Evolutionary conservation across 1,140 invertebrate species (phyloP).

Genomic region (Charaxes varanes): DNA sequence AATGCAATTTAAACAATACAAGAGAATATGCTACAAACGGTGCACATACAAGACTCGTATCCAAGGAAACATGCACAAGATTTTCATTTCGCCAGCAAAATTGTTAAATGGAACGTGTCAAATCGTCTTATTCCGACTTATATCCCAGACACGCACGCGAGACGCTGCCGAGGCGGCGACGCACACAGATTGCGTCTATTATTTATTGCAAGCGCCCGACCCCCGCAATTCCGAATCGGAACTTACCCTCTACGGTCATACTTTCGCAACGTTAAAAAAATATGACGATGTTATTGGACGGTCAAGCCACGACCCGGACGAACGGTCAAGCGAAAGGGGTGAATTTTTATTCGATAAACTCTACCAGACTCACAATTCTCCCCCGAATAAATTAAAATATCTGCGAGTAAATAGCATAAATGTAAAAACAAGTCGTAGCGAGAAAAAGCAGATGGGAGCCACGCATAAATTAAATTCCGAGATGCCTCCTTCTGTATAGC

Average conservation of each 20-base stretch:
- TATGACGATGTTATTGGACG: slow-evolving; percentile 67
- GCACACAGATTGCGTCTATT: slow-evolving; percentile 61
- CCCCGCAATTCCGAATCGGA: slow-evolving; percentile 56
- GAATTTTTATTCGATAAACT: slow-evolving; percentile 39
- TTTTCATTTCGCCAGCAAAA: slow-evolving; percentile 18
- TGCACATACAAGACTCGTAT: slow-evolving; percentile 1
- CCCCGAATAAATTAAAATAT: slow-evolving; percentile 35
- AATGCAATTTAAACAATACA: background rate
- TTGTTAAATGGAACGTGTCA: slow-evolving; percentile 27
- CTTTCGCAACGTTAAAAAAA: slow-evolving; percentile 66
- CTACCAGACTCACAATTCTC: slow-evolving; percentile 20
- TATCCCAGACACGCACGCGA: slow-evolving; percentile 25
- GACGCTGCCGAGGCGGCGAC: slow-evolving; percentile 23
- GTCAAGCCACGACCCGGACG: slow-evolving; percentile 33
- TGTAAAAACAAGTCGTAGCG: slow-evolving; percentile 29
- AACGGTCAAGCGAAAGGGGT: slow-evolving; percentile 55
- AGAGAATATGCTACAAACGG: background rate
- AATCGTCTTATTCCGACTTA: slow-evolving; percentile 23
- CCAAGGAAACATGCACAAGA: slow-evolving; percentile 6
- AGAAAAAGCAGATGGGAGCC: slow-evolving; percentile 26
- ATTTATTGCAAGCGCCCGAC: slow-evolving; percentile 57
- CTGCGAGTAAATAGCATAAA: slow-evolving; percentile 22
- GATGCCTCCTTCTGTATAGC: slow-evolving; percentile 27
- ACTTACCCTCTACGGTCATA: slow-evolving; percentile 59
- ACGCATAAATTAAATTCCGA: slow-evolving; percentile 57